These are phyloP conservation scores for Dioctria rufipes DNA, from an alignment of 2,888 invertebrate genomes.

Conservation along the genomic window DNA sequence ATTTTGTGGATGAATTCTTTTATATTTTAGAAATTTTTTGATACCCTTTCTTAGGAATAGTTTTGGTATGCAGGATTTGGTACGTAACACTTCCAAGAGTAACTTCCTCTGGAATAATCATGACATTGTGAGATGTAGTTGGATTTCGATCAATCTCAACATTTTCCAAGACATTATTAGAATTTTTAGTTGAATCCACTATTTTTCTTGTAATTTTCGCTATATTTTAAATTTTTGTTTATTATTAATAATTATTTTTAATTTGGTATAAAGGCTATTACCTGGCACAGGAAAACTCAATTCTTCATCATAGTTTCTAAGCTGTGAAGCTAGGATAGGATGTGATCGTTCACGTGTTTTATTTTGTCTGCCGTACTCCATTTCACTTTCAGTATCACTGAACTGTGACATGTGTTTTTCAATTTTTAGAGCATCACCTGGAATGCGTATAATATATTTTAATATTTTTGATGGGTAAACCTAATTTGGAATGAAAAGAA, in stretches of 20 bases:
- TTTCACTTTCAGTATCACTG: not conserved
- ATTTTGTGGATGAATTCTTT: too few relatives aligned
- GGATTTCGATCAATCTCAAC: not conserved
- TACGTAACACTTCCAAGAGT: not conserved
- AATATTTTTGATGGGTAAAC: not conserved
- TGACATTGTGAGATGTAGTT: too few relatives aligned
- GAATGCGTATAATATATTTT: not conserved
- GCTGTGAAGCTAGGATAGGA: not conserved
- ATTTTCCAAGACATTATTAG: not conserved
- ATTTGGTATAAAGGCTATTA: not conserved
- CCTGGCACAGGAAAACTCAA: too few relatives aligned
- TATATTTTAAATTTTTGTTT: not conserved
- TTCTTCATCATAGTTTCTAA: not conserved
- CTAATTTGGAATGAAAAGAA: not conserved
- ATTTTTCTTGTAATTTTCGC: not conserved
- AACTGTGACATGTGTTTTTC: constrained; percentile 3
- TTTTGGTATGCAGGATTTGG: too few relatives aligned
- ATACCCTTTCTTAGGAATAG: too few relatives aligned
- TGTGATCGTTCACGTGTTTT: not conserved
- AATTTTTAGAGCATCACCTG: not conserved
- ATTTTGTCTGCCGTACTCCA: not conserved
- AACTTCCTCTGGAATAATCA: not conserved
- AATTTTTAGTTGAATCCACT: not conserved
- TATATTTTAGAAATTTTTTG: too few relatives aligned
- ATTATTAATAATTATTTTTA: not conserved